Conservation (phyloP, 2,797 vertebrate species). For the Neoniphon sammara region DNA sequence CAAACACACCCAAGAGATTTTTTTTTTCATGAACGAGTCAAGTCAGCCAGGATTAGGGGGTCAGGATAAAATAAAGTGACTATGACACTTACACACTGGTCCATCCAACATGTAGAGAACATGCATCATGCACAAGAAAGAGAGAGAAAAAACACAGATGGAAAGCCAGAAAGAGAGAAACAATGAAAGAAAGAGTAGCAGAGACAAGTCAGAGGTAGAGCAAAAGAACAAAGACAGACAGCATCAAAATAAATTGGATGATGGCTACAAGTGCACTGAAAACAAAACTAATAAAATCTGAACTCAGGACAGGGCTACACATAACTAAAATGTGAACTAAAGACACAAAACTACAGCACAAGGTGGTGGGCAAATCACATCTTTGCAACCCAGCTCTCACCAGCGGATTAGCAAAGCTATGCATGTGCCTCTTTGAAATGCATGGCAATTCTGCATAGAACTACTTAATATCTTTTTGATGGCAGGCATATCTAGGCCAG, state of each 20-base stretch:
- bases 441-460: background rate
- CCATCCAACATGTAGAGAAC: conserved; percentile 80
- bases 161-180: conserved; percentile 61
- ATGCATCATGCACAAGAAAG: conserved; percentile 78
- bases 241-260: conserved; percentile 50
- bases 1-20: background rate
- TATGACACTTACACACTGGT: conserved; percentile 90
- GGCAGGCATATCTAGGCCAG: conserved; percentile 14
- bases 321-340: conserved; percentile 49
- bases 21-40: conserved; percentile 4
- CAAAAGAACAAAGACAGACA: conserved; percentile 57
- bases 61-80: conserved; percentile 30
- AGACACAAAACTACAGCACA: conserved; percentile 22
- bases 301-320: conserved; percentile 25
- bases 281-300: conserved; percentile 28
- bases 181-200: conserved; percentile 43
- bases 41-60: conserved; percentile 13
- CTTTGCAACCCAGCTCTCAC: conserved; percentile 43
- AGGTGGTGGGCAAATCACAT: conserved; percentile 29
- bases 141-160: conserved; percentile 34
- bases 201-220: conserved; percentile 28
- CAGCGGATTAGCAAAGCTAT: conserved; percentile 53
- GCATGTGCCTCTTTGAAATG: conserved; percentile 12
- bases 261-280: conserved; percentile 20
- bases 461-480: conserved; percentile 15